A percentile compares a stretch with the other conserved stretches of the same genome.
phyloP scores from a whole-genome alignment of 2,113 vertebrate species.

The Mormyrus lacerda region DNA sequence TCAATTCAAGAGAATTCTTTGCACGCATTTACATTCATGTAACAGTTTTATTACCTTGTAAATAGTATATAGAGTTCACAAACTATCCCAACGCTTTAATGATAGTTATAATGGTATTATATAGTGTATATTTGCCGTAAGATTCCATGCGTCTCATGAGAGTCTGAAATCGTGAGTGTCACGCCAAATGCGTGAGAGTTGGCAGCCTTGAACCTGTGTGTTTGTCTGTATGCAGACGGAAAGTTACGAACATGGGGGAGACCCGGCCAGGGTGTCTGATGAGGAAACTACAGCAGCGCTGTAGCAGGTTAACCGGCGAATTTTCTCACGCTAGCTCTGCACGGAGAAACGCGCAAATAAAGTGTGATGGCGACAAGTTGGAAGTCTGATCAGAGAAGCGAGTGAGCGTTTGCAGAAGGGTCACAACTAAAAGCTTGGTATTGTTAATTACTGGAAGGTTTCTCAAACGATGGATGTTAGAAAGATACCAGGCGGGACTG shows the following conservation, averaged over 20 bases:
- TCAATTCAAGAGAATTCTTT: neutral
- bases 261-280: neutral
- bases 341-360: neutral
- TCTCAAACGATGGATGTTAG: neutral
- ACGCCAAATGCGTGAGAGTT: neutral
- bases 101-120: neutral
- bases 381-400: too few relatives aligned
- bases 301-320: neutral
- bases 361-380: too few relatives aligned
- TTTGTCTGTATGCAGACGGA: neutral
- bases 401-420: too few relatives aligned
- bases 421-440: neutral
- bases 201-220: neutral
- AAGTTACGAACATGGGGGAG: neutral
- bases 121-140: neutral
- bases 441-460: neutral
- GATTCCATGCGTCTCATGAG: neutral
- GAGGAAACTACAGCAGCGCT: too few relatives aligned
- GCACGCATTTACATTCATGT: neutral
- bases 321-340: neutral
- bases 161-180: neutral
- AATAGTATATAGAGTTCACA: neutral
- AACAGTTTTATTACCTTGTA: neutral
- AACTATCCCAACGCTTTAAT: neutral
- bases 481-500: neutral